Conservation (phyloP, 2,113 vertebrate species). For the Diphyllodes magnificus region DNA sequence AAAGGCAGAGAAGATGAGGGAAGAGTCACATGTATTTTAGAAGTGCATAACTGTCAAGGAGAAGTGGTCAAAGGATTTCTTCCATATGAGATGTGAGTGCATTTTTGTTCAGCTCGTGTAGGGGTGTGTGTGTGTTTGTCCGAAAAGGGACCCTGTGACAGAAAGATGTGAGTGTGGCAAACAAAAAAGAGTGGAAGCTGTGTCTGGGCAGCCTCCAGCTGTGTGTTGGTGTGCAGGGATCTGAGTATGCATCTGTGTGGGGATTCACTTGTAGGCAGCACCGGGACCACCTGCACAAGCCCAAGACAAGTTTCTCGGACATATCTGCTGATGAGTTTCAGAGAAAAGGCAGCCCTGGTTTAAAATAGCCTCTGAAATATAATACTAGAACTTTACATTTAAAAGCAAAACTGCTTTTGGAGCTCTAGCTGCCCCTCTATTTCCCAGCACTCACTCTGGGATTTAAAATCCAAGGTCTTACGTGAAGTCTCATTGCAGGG, state of each 20-base stretch:
- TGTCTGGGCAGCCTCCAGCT: background rate
- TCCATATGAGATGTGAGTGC: conserved; percentile 49
- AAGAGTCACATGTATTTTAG: conserved; percentile 82
- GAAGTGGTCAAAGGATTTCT: conserved; percentile 66
- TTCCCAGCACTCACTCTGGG: background rate
- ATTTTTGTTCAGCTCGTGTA: conserved; percentile 30
- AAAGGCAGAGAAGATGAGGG: conserved; percentile 63
- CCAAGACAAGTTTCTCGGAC: background rate
- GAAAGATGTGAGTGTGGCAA: background rate
- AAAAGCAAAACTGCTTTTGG: background rate
- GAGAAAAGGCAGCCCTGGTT: background rate
- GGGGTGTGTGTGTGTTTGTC: background rate
- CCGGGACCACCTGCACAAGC: background rate
- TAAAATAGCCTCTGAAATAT: background rate
- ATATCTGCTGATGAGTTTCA: background rate
- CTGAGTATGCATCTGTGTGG: background rate
- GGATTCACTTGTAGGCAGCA: background rate
- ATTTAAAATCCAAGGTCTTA: background rate
- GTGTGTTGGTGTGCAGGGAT: background rate
- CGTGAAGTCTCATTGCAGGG: background rate
- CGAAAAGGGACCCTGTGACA: background rate
- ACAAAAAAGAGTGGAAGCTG: background rate
- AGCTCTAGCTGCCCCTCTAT: background rate
- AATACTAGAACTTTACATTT: background rate
- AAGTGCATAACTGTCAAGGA: conserved; percentile 64